Evolutionary conservation across 2,113 vertebrate species (phyloP).

Genomic region (Gymnobelideus leadbeateri): DNA sequence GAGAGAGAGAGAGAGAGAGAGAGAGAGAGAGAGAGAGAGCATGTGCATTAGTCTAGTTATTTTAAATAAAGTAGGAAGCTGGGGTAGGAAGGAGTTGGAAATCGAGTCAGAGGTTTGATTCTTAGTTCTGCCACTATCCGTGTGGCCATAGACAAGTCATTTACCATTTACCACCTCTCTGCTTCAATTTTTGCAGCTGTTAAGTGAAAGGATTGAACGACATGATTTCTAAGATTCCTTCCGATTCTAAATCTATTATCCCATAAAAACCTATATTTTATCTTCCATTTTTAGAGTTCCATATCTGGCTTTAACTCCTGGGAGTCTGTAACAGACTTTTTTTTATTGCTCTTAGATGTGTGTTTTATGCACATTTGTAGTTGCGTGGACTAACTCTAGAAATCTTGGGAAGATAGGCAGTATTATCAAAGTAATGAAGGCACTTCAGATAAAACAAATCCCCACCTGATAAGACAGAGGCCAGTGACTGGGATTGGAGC

Average conservation of each 20-base stretch:
- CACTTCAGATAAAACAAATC: neutral
- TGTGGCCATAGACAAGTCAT: neutral
- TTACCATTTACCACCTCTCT: neutral
- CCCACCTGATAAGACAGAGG: neutral
- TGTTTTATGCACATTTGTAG: neutral
- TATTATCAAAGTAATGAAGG: neutral
- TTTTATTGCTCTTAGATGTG: slow-evolving; percentile 2
- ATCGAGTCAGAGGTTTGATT: neutral
- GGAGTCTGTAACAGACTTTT: neutral
- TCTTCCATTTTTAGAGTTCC: neutral
- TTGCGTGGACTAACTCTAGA: neutral
- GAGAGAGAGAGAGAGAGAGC: too few relatives aligned
- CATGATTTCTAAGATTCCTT: neutral
- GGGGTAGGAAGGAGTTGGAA: neutral
- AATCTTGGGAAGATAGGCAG: neutral
- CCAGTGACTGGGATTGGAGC: neutral
- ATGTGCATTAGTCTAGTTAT: neutral
- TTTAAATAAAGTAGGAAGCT: neutral
- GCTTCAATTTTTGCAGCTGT: neutral
- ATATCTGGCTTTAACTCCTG: neutral
- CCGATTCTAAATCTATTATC: neutral
- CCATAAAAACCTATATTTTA: neutral
- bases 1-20: too few relatives aligned
- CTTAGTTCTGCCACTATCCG: neutral
- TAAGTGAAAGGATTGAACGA: neutral